Evolutionary conservation across 2,113 vertebrate genomes (phyloP), one percentile per base, ranked within the genome.

Genomic region (Anolis sagrei): DNA sequence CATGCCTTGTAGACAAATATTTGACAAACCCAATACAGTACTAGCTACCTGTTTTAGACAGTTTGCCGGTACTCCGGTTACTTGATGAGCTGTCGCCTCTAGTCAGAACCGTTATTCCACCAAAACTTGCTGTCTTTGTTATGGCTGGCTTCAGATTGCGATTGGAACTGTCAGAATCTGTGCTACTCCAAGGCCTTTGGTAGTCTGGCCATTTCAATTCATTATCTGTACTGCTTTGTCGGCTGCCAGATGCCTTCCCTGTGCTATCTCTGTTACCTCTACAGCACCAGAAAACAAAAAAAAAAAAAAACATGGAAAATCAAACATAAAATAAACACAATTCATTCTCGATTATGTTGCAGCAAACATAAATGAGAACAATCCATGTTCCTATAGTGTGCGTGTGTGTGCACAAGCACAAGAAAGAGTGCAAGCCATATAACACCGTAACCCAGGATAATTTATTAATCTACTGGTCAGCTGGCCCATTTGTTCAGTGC

Each of bases 101-200:
- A 76, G 95, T 97, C 89, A 97, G 94, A 82, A 97, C 96, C 0
- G 96, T 97, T 94, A 97, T 96, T 89, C 97, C 97, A 86, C 97
- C 96, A 79, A 97, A 96, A 86, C 97, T 97, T 72, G 96, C 96
- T 25, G 97, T 97, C 95, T 97, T 97, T 32, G 96, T 95, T 88
- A 97, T 97, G 94, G 95, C 87, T 80, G 97, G 96, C 93, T 97
- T 98, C 61, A 96, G 92, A 70, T 97, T 95, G 39, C 98, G 97
- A 91, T 94, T 96, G 76, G 98, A 98, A 84, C 97, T 98, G 90
- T 99, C 98, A 0, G 98, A 99, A 89, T 99, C 98, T 0, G 98
- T 98, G 96, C 98, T 99, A 97, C 98, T 99, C 98, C 98, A 99
- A 25, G 98, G 98, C 88, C 96, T 95, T 78, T 98, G 97, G 89